Evolutionary conservation across 2,888 invertebrate genomes (phyloP).

Genomic region (Ariolimax columbianus): DNA sequence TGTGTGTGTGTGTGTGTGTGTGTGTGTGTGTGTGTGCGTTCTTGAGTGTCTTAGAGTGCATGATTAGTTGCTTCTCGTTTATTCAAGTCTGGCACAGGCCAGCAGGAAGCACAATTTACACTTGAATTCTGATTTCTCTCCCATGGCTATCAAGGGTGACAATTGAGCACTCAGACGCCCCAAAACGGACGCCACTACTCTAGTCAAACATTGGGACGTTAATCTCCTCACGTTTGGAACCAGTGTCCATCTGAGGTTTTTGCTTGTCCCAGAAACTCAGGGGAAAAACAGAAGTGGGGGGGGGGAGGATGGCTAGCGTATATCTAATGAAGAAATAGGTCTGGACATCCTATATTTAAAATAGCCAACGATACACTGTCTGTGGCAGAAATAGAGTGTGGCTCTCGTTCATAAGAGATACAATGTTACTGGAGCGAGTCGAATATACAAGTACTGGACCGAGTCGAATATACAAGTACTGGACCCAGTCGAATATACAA

Average conservation of each 20-base stretch:
- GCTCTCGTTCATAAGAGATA: too few species aligned
- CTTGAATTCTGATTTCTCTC: neutral
- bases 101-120: neutral
- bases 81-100: neutral
- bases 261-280: neutral
- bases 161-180: neutral
- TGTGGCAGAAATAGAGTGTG: too few species aligned
- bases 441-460: too few species aligned
- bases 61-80: neutral
- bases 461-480: too few species aligned
- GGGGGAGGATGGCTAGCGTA: neutral
- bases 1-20: neutral
- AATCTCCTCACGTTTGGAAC: slow-evolving; percentile 8
- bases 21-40: neutral
- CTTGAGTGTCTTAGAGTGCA: neutral
- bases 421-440: too few species aligned
- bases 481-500: too few species aligned
- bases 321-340: neutral
- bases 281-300: neutral
- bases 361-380: too few species aligned
- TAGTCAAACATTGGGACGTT: neutral
- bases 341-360: neutral
- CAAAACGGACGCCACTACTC: neutral
- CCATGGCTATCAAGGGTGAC: neutral
- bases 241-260: neutral